Evolutionary conservation across 2,888 invertebrate genomes (phyloP), one percentile per base, ranked within the genome.

Genomic region (Drosophila fulvimacula): DNA sequence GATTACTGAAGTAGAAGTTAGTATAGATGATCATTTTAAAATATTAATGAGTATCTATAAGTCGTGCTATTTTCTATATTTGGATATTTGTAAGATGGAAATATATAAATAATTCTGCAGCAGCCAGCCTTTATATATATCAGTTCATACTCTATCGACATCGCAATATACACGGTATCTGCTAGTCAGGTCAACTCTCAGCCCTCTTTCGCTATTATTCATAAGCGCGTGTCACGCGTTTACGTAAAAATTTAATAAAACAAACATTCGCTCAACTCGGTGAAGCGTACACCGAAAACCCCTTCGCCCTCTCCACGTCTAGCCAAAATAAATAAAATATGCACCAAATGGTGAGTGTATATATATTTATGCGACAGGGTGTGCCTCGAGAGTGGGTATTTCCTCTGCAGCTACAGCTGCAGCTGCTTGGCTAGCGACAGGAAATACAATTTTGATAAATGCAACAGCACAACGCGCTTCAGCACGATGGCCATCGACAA

Each of bases 161-260:
- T 6, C 11, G 1, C 1, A 4, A 1, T 53, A 53, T 53, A 13
- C 39, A 7, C 3, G 17, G 34, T n/a, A 49, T 49, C 27, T 41
- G 0, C 5, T 3, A 38, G 66, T 71, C 66, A 15, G 7, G 7
- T 10, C 36, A 6, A n/a, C 19, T 21, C 21, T 13, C 3, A 36
- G 41, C 36, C 21, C 58, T 60, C 42, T 70, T 66, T 6, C 11
- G 53, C 73, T 83, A 69, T 84, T 84, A 86, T 88, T 88, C 84
- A 88, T 86, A 81, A 79, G 69, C 76, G 81, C 74, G 88, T 76
- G 74, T 84, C 73, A 67, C 65, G 68, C 83, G 76, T 81, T 88
- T 85, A 81, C 74, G 83, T 85, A 83, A 85, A 85, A 85, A 85
- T 88, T 85, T 85, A 85, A 85, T 85, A 85, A 85, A 85, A 80